Conservation (phyloP, 2,888 invertebrate genomes). For the Amaurobius ferox region DNA sequence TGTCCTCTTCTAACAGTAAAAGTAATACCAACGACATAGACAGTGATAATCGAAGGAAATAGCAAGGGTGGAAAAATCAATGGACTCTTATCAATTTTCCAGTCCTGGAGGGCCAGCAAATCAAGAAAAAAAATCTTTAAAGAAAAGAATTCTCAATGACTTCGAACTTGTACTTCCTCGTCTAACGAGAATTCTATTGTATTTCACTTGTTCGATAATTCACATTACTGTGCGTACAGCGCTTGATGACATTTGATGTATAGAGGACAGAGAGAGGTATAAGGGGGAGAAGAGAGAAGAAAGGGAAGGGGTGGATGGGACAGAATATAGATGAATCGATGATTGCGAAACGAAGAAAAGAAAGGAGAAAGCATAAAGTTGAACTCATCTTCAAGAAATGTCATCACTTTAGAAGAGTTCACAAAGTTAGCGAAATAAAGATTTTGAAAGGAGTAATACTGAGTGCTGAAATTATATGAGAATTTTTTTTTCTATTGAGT, state of each 20-base stretch:
- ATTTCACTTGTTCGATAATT: slow-evolving; percentile 60
- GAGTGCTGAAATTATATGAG: no score
- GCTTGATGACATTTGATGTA: slow-evolving; percentile 53
- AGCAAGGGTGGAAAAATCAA: slow-evolving; percentile 47
- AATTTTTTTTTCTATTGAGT: no score
- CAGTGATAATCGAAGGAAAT: slow-evolving; percentile 25
- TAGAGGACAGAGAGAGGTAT: slow-evolving; percentile 22
- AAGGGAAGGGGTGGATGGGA: neutral
- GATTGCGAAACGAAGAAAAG: neutral
- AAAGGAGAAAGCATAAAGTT: neutral
- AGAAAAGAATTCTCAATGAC: slow-evolving; percentile 33
- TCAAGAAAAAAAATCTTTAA: neutral
- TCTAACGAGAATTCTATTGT: slow-evolving; percentile 40
- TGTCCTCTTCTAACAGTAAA: neutral
- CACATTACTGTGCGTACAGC: slow-evolving; percentile 57
- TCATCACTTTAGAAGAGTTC: neutral
- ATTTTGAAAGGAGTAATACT: no score
- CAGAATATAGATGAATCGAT: neutral
- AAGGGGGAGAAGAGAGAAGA: slow-evolving; percentile 1
- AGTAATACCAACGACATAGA: neutral
- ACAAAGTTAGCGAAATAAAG: neutral
- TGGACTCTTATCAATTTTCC: slow-evolving; percentile 53
- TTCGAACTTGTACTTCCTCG: slow-evolving; percentile 6
- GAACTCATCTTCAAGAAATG: neutral
- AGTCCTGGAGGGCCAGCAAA: slow-evolving; percentile 20